phyloP scores from a whole-genome alignment of 2,888 invertebrate species.

The Epirrhoe alternata region DNA sequence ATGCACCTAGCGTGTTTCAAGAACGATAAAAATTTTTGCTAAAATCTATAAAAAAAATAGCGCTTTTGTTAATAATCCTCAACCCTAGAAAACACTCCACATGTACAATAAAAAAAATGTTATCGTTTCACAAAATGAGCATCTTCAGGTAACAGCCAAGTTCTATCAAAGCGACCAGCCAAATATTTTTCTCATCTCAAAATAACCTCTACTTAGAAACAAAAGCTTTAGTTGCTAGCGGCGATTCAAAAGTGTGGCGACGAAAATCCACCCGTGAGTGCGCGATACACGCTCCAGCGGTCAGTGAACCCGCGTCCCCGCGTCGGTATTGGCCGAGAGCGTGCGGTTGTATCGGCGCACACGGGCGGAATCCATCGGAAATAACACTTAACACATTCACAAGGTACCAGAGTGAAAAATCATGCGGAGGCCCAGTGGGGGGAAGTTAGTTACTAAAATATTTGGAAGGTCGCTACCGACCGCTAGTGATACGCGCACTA shows the following conservation, averaged over 20 bases:
- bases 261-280: conserved; percentile 54
- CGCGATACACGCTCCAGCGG: conserved; percentile 34
- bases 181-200: conserved; percentile 66
- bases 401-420: conserved; percentile 66
- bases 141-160: conserved; percentile 73
- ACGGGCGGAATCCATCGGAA: conserved; percentile 54
- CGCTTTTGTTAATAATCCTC: conserved; percentile 36
- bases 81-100: conserved; percentile 35
- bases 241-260: conserved; percentile 66
- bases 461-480: conserved; percentile 71
- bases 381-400: conserved; percentile 76
- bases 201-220: conserved; percentile 62
- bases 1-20: conserved; percentile 35
- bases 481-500: conserved; percentile 32
- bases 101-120: conserved; percentile 27
- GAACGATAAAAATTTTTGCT: conserved; percentile 34
- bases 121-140: conserved; percentile 63
- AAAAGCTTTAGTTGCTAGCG: conserved; percentile 75
- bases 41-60: conserved; percentile 31
- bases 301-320: conserved; percentile 41
- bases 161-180: conserved; percentile 79
- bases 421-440: conserved; percentile 66
- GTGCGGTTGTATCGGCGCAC: conserved; percentile 45
- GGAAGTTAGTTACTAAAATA: conserved; percentile 66
- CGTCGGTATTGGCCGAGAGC: conserved; percentile 49